Evolutionary conservation across 2,113 vertebrate genomes (phyloP), one percentile per base, ranked within the genome.

Genomic region (Pterocles gutturalis): DNA sequence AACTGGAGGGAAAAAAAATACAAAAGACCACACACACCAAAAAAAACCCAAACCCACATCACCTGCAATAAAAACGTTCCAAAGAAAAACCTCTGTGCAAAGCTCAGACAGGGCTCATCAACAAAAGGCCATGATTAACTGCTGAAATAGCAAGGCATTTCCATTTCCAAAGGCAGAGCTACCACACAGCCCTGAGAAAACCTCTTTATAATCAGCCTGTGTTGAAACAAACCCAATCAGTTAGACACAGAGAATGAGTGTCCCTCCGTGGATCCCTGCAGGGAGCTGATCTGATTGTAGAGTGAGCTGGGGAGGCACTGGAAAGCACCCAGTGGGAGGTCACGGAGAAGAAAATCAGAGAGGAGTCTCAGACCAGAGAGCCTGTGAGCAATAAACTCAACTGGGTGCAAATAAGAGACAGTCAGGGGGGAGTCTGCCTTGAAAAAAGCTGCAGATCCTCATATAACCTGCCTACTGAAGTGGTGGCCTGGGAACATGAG

Each of bases 171-270:
- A 90, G 70, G 75, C 90, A 70, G 45, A 85, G 73, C 83, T 87
- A 76, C 89, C 82, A 76, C 64, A 73, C n/a, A 84, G 65, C 67
- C 90, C 75, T 22, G 43, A 84, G 91, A 78, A 92, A 94, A 83
- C 24, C 90, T 96, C 95, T 97, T 79, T 66, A 85, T 89, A 97
- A 96, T 97, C 94, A 97, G 92, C 75, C 87, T 95, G 83, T 97
- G 95, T 97, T 90, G 92, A 92, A 97, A 96, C 93, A 96, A 92
- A 91, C 75, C 87, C 70, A 88, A 96, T 96, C 96, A 97, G 82
- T 46, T 66, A 95, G 95, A 90, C 53, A 70, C 53, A 0, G 19
- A 94, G 96, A 94, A 86, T 11, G 71, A 95, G 83, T 79, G 76
- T 91, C 83, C 89, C 45, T 87, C 89, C 62, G 24, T 18, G 70